Base-by-base conservation (phyloP, 2,888 invertebrate genomes). In the Chrysolina oricalcia region DNA sequence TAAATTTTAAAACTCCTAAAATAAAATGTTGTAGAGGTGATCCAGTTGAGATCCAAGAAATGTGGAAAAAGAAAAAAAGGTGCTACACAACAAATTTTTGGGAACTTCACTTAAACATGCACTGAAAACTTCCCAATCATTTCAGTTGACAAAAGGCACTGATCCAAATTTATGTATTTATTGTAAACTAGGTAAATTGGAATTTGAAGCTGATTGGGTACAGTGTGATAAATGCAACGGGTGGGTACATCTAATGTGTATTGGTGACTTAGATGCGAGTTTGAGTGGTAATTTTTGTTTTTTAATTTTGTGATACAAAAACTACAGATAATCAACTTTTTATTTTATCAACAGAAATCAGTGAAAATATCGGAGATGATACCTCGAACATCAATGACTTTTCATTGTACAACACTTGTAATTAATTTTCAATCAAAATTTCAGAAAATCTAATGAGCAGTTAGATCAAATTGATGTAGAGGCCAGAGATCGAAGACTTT, bases 211-310 rank as follows among this genome's bases (percentile, higher is more conserved):
- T n/a, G 53, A 35, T 21, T 76, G 73, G 76, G 76, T 73, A 8
- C 62, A 73, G 35, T 76, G 73, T 21, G 76, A 73, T 27, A 43
- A 43, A 23, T 76, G 76, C 17, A 43, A 67, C 17, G 59, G 68
- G 1, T 76, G 76, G 73, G 56, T 76, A 27, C 70, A 76, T 48
- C 41, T 73, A 64, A 17, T 19, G 13, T 73, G 73, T 65, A 64
- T 63, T 56, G 40, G 59, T 46, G 27, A 48, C 9, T 75, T 67
- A 17, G 48, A 40, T 1, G 40, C 41, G 10, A 19, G n/a, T 41
- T 65, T 65, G 17, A 65, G 43, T 65, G 63, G 43, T 50, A 15
- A 13, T 50, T 75, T 75, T 68, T 35, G 5, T 56, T 41, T 69
- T 68, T 67, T 50, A 67, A 59, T 19, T 71, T 63, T 67, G 67